phyloP scores from a whole-genome alignment of 2,888 invertebrate genomes.

The Tetanocera ferruginea region DNA sequence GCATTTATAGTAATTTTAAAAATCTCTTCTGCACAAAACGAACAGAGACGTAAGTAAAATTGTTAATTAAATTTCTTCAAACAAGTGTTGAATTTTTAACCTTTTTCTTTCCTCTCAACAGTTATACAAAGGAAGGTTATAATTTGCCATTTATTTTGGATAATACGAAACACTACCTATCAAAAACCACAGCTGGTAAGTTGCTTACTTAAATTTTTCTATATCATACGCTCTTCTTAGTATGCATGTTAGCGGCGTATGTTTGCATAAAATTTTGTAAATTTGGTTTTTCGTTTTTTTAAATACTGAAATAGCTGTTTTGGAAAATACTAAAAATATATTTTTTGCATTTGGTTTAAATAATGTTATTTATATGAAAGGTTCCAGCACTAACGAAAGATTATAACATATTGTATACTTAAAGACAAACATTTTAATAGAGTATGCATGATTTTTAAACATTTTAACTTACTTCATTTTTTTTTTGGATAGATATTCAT shows the following conservation, averaged over 20 bases:
- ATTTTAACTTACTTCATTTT: not conserved
- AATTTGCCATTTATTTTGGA: slow-evolving; percentile 70
- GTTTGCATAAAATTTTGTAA: not conserved
- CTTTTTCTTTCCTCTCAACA: slow-evolving; percentile 41
- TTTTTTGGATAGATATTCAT: not conserved
- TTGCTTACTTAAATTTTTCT: slow-evolving; percentile 22
- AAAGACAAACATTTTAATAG: not conserved
- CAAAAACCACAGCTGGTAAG: slow-evolving; percentile 69
- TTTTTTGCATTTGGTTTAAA: not conserved
- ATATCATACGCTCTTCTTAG: not conserved
- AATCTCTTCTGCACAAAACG: slow-evolving; percentile 70
- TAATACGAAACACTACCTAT: slow-evolving; percentile 69
- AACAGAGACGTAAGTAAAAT: slow-evolving; percentile 67
- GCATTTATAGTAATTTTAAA: slow-evolving; percentile 71
- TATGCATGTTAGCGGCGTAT: not conserved
- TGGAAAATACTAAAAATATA: not conserved
- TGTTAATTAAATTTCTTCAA: not conserved
- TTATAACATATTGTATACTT: too few species aligned
- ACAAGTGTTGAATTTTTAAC: not conserved
- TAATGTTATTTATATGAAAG: too few species aligned
- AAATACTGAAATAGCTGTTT: not conserved
- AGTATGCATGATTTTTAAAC: not conserved
- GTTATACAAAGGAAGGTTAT: slow-evolving; percentile 69
- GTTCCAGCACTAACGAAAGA: too few species aligned
- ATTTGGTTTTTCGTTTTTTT: not conserved